These are phyloP conservation scores for Amphiprion clarkii DNA, from an alignment of 2,797 vertebrate species.

Conservation along the genomic window DNA sequence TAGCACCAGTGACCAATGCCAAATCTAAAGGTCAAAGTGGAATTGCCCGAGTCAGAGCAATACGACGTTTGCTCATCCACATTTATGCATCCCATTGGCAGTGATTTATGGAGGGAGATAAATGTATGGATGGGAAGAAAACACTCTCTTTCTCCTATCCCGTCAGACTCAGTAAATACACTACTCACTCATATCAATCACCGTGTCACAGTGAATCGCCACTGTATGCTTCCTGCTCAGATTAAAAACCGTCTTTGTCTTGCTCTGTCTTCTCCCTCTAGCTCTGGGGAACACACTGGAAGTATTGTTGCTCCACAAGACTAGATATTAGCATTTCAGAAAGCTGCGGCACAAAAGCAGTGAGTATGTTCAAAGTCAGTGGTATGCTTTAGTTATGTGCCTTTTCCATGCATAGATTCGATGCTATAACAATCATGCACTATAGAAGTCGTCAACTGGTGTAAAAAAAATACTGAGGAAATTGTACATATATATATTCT, in stretches of 20 bases:
- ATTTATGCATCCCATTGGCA: constrained; percentile 84
- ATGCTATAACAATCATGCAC: constrained; percentile 44
- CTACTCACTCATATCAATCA: constrained; percentile 88
- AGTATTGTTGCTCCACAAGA: constrained; percentile 72
- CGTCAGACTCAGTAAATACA: constrained; percentile 87
- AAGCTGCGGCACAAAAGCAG: constrained; percentile 66
- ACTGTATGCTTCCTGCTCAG: constrained; percentile 79
- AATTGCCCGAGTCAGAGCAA: constrained; percentile 76
- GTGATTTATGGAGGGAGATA: constrained; percentile 88
- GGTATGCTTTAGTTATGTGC: constrained; percentile 53
- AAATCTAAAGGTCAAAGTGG: constrained; percentile 87
- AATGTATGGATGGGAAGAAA: constrained; percentile 84
- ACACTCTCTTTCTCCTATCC: constrained; percentile 86
- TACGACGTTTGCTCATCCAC: constrained; percentile 72
- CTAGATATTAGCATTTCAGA: constrained; percentile 78
- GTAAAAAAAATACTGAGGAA: constrained; percentile 15
- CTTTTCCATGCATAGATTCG: constrained; percentile 42
- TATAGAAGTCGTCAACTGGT: constrained; percentile 24
- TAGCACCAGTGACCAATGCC: constrained; percentile 82
- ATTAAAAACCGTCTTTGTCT: constrained; percentile 84
- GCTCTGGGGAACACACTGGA: constrained; percentile 76
- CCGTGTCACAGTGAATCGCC: constrained; percentile 83
- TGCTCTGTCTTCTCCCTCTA: constrained; percentile 61
- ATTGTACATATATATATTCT: background rate
- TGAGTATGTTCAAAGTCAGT: constrained; percentile 67